phyloP scores from a whole-genome alignment of 2,113 vertebrate species.

The Vidua chalybeata region DNA sequence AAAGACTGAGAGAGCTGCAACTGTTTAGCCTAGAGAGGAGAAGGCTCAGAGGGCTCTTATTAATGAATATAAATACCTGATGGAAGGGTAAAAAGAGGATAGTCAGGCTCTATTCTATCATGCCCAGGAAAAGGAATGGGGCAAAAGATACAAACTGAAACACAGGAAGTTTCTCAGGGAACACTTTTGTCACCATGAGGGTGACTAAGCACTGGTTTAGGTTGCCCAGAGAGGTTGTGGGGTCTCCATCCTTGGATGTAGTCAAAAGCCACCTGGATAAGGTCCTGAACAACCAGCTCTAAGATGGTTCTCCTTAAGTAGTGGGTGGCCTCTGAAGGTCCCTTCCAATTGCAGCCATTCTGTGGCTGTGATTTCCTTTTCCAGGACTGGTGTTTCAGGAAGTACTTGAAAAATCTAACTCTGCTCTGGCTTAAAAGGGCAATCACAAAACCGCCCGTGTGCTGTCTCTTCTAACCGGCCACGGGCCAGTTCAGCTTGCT shows the following conservation, averaged over 20 bases:
- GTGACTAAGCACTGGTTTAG: not conserved
- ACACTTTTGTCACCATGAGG: not conserved
- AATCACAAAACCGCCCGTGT: rapidly evolving
- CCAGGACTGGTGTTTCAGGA: not conserved
- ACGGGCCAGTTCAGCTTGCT: not conserved
- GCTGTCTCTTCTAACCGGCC: not conserved
- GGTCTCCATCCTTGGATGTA: not conserved
- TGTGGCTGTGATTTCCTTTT: not conserved
- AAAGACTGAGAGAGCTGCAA: not conserved
- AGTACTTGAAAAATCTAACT: not conserved
- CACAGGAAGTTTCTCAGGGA: not conserved
- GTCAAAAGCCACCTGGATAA: not conserved
- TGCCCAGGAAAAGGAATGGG: not conserved
- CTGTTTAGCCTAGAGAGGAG: not conserved
- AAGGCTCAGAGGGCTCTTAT: not conserved
- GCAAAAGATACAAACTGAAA: not conserved
- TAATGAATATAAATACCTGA: not conserved
- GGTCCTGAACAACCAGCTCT: not conserved
- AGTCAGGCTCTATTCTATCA: not conserved
- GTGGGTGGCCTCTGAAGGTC: not conserved
- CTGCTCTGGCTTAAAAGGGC: not conserved
- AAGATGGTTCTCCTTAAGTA: not conserved
- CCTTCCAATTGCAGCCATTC: not conserved
- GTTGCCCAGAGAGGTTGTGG: not conserved
- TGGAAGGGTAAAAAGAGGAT: not conserved